Evolutionary conservation across 2,797 vertebrate species (phyloP), one percentile per base, ranked within the genome.

Genomic region (Trachops cirrhosus): DNA sequence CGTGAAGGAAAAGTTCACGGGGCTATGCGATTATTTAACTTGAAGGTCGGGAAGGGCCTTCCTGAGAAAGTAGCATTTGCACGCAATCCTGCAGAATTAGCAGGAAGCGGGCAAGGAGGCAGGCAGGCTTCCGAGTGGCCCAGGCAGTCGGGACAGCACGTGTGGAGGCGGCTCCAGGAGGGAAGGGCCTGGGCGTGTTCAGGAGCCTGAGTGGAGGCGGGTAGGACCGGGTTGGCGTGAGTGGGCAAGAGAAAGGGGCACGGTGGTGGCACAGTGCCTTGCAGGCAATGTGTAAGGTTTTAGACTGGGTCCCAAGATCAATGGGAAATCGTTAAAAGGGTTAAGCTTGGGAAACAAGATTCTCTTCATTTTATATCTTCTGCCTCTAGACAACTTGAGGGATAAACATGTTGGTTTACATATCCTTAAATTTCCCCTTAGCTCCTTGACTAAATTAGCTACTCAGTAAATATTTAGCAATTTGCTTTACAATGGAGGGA

Each of bases 401-500:
- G 34, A 46, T 84, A 67, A 83, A 70, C 44, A 22, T 2, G 8
- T 46, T 48, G 59, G 44, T 52, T 78, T 79, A n/a, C 41, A 50
- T 37, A 74, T 37, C 32, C 29, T 52, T 68, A 50, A 68, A 68
- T 59, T 80, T 67, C 87, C 71, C 52, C 12, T 83, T 59, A 89
- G 54, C n/a, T 32, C 24, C 48, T 44, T 16, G 52, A 37, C 37
- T 62, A 24, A 88, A 70, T 77, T 70, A 71, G 50, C 67, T 50
- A 32, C 41, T 77, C 52, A 24, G 82, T 54, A 73, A 74, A 68
- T 86, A 85, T 54, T 48, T 78, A 79, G 48, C 71, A 67, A 22
- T 24, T 93, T 83, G 71, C 39, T 88, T 87, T 79, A 83, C 48
- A 88, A 48, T 16, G 19, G 83, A 59, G 70, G n/a, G 37, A 73